phyloP scores from a whole-genome alignment of 1,140 invertebrate genomes.

The Nasonia vitripennis region DNA sequence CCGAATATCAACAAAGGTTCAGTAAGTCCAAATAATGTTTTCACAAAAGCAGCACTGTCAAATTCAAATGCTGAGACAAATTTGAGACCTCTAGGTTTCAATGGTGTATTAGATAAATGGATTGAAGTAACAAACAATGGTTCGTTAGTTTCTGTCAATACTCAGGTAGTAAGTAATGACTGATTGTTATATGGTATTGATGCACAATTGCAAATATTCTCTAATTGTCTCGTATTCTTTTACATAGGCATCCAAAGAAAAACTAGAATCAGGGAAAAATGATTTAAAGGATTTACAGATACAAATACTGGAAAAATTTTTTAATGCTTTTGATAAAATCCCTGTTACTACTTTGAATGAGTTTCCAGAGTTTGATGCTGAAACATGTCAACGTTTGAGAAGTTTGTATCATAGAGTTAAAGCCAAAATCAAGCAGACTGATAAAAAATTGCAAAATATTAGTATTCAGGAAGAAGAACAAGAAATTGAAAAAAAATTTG shows the following conservation, averaged over 20 bases:
- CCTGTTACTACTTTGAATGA: constrained; percentile 64
- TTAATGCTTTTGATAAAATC: constrained; percentile 62
- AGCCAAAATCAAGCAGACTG: constrained; percentile 64
- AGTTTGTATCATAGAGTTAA: constrained; percentile 68
- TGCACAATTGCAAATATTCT: background rate
- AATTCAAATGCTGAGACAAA: constrained; percentile 21
- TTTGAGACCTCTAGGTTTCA: constrained; percentile 54
- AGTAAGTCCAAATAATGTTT: background rate
- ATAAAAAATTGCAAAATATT: constrained; percentile 55
- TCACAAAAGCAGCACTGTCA: background rate
- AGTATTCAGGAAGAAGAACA: constrained; percentile 36
- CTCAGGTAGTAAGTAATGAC: background rate
- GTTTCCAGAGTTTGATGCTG: constrained; percentile 67
- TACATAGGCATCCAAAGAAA: constrained; percentile 61
- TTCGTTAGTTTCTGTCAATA: constrained; percentile 40
- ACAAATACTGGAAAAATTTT: constrained; percentile 68
- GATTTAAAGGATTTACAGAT: constrained; percentile 65
- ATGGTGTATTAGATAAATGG: constrained; percentile 50
- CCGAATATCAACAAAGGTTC: background rate
- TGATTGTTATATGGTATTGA: background rate
- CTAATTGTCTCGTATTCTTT: constrained; percentile 10
- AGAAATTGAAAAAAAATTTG: background rate
- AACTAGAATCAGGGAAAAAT: constrained; percentile 58
- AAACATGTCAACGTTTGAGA: constrained; percentile 61
- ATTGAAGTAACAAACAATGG: constrained; percentile 47